Percentiles rank a stretch among this genome's conserved stretches.
These are phyloP conservation scores for Nomada fabriciana DNA, from an alignment of 2,888 invertebrate genomes.

Conservation along the genomic window DNA sequence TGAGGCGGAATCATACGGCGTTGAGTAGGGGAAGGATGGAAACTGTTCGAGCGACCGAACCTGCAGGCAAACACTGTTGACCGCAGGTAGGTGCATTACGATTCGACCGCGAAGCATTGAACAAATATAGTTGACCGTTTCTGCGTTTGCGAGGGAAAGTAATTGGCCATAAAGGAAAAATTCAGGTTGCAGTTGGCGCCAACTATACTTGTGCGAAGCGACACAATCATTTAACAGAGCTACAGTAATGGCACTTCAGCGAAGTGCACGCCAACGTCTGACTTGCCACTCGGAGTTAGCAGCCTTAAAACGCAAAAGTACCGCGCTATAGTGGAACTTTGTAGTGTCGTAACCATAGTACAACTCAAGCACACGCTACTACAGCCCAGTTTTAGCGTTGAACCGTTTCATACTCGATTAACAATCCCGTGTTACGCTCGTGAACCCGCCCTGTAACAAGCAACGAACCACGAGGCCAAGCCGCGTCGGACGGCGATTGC, in stretches of 20 bases:
- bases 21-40: no score
- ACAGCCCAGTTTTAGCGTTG: slow-evolving; percentile 27
- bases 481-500: slow-evolving; percentile 36
- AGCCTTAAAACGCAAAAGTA: slow-evolving; percentile 26
- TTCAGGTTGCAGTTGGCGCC: background rate
- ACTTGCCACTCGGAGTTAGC: background rate
- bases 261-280: slow-evolving; percentile 7
- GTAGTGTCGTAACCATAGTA: slow-evolving; percentile 20
- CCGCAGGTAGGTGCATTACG: no score
- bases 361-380: slow-evolving; percentile 10
- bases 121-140: no score
- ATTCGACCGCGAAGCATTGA: no score
- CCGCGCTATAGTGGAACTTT: slow-evolving; percentile 12
- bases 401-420: slow-evolving; percentile 48
- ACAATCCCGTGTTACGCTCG: slow-evolving; percentile 40
- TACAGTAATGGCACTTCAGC: background rate
- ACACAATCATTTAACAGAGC: background rate
- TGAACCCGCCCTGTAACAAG: slow-evolving; percentile 30
- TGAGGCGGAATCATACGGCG: no score
- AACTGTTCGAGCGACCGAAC: no score
- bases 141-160: background rate
- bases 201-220: background rate
- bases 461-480: slow-evolving; percentile 47
- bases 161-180: no score
- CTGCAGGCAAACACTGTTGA: no score